phyloP scores from a whole-genome alignment of 2,797 vertebrate species.

The Brachymystax lenok region DNA sequence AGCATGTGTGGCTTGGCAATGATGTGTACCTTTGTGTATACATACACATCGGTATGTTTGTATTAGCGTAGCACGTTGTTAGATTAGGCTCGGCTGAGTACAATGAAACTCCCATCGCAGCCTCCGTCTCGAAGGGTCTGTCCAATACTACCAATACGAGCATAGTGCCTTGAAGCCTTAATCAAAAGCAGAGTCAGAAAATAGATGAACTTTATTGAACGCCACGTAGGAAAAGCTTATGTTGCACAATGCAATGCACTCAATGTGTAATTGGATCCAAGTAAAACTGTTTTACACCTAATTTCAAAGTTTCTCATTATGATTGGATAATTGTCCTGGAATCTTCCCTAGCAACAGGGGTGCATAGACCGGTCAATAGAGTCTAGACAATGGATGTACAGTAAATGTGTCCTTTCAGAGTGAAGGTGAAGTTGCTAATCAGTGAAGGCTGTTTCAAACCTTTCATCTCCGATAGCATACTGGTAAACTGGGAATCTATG shows the following conservation, averaged over 20 bases:
- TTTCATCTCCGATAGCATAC: no score
- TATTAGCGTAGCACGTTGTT: conserved; percentile 7
- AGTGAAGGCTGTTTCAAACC: no score
- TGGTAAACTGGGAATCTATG: no score
- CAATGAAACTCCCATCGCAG: conserved; percentile 47
- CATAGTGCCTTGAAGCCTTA: conserved; percentile 43
- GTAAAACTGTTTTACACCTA: conserved; percentile 19
- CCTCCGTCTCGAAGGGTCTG: conserved; percentile 41
- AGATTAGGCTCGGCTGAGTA: conserved; percentile 48
- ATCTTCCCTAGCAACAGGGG: conserved; percentile 16
- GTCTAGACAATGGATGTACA: neutral
- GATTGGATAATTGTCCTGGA: conserved; percentile 11
- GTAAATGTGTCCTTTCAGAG: neutral
- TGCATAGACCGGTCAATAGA: neutral
- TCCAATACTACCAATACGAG: conserved; percentile 56
- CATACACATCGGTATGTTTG: conserved; percentile 4
- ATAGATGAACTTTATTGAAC: conserved; percentile 43
- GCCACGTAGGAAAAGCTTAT: conserved; percentile 35
- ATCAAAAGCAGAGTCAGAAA: conserved; percentile 48
- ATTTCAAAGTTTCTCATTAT: neutral
- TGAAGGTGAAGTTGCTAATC: neutral
- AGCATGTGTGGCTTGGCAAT: neutral
- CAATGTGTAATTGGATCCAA: conserved; percentile 39
- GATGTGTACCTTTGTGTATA: conserved; percentile 9
- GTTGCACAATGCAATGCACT: conserved; percentile 49